Conservation (phyloP, 2,797 vertebrate species). For the Gallinago stenura region DNA sequence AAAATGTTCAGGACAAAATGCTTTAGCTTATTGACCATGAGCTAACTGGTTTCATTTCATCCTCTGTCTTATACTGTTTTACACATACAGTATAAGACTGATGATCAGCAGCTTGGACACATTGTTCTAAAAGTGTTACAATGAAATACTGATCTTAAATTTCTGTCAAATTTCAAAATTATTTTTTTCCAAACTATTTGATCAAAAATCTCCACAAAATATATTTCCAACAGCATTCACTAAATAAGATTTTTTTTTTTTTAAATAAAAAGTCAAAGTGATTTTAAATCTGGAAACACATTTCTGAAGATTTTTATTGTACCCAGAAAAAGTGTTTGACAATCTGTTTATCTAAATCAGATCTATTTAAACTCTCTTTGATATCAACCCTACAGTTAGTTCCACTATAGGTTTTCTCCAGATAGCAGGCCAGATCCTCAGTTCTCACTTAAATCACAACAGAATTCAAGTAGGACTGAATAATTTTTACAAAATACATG, state of each 20-base stretch:
- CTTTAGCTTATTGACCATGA: background rate
- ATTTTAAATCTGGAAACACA: background rate
- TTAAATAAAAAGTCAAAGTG: background rate
- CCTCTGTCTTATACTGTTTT: too few species aligned
- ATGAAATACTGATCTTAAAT: background rate
- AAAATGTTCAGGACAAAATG: background rate
- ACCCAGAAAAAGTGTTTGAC: background rate
- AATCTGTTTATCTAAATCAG: background rate
- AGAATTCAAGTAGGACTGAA: background rate
- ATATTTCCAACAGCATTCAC: background rate
- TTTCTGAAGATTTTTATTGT: background rate
- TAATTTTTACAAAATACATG: rapidly evolving
- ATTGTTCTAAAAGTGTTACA: background rate
- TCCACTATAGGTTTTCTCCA: background rate
- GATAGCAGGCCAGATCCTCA: background rate
- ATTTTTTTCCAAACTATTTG: background rate
- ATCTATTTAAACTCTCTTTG: background rate
- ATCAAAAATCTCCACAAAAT: background rate
- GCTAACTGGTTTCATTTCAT: background rate
- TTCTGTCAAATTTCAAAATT: background rate
- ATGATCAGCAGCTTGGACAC: background rate
- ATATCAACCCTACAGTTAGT: background rate
- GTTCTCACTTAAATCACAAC: background rate
- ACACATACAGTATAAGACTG: background rate
- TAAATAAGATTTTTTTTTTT: background rate